Base-by-base conservation (phyloP, 2,888 invertebrate species). In the Standfussiana lucernea region DNA sequence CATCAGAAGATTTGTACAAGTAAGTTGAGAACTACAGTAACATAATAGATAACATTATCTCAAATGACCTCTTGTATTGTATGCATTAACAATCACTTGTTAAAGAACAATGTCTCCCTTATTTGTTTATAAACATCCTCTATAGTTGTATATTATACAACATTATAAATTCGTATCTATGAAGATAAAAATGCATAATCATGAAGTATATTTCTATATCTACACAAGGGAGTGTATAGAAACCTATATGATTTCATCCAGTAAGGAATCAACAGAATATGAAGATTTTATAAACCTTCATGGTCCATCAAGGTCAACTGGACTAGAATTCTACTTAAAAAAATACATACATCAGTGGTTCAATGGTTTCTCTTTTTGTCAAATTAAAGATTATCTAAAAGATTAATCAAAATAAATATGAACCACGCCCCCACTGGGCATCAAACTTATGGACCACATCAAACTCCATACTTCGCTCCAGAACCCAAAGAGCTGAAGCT, bases 41-140 rank as follows among this genome's bases (percentile, higher is more conserved):
- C 56, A 70, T 62, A 68, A 84, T 37, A 84, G 64, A 67, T 77
- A 81, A 68, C 42, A 73, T 77, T 82, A 83, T 83, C 82, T 69
- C 56, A 21, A 72, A 32, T 80, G 72, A 72, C 85, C 75, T 80
- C 69, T 72, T 72, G 72, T 67, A 70, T 68, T 62, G 66, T 42
- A 50, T 72, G 45, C 67, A 69, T 66, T 78, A 67, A 72, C 69
- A 71, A 79, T 67, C 40, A 75, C 40, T 72, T 50, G 37, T 68
- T 71, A 80, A 80, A 64, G 71, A 66, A 79, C 47, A 64, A 61
- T 56, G 40, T 47, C 32, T 59, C 28, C 28, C 40, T 56, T 73
- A 62, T 61, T 56, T 56, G 7, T 15, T 35, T 76, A 67, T 62
- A 61, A 64, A 71, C 73, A 71, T 79, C n/a, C 1, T 42, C 1